Evolutionary conservation across 2,113 vertebrate species (phyloP).

Genomic region (Boulengeromyrus knoepffleri): DNA sequence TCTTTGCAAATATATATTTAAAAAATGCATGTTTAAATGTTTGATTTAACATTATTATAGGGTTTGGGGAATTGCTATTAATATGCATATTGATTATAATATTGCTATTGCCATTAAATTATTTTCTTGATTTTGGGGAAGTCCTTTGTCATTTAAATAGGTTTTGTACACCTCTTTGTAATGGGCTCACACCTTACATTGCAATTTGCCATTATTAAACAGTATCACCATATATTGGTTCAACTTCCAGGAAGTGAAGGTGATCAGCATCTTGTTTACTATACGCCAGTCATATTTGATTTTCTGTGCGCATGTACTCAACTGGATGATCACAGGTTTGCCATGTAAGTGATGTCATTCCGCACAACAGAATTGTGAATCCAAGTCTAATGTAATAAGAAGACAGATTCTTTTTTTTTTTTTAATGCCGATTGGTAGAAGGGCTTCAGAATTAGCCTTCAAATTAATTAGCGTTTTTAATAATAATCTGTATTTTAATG

Average conservation of each 20-base stretch:
- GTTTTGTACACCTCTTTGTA: slow-evolving; percentile 56
- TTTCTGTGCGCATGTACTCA: neutral
- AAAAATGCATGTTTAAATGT: slow-evolving; percentile 24
- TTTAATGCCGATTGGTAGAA: neutral
- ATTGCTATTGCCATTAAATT: slow-evolving; percentile 36
- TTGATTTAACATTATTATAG: slow-evolving; percentile 20
- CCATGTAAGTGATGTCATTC: neutral
- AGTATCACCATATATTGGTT: slow-evolving; percentile 12
- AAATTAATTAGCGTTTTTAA: neutral
- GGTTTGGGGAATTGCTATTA: slow-evolving; percentile 23
- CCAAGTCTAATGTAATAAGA: neutral
- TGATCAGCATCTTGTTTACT: neutral
- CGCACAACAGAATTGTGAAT: neutral
- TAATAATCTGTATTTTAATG: neutral
- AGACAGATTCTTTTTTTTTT: neutral
- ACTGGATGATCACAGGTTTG: neutral
- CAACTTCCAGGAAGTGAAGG: slow-evolving; percentile 17
- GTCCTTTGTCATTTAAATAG: slow-evolving; percentile 27
- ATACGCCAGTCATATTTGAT: slow-evolving; percentile 26
- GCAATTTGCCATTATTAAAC: neutral
- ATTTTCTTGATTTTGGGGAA: slow-evolving; percentile 43
- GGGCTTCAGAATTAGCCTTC: neutral
- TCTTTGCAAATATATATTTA: slow-evolving; percentile 11
- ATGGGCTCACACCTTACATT: neutral
- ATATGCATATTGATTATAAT: slow-evolving; percentile 26